A percentile compares a stretch with the other conserved stretches of the same genome.
These are phyloP conservation scores for Notolepis coatsorum DNA, from an alignment of 2,797 vertebrate genomes.

Conservation along the genomic window DNA sequence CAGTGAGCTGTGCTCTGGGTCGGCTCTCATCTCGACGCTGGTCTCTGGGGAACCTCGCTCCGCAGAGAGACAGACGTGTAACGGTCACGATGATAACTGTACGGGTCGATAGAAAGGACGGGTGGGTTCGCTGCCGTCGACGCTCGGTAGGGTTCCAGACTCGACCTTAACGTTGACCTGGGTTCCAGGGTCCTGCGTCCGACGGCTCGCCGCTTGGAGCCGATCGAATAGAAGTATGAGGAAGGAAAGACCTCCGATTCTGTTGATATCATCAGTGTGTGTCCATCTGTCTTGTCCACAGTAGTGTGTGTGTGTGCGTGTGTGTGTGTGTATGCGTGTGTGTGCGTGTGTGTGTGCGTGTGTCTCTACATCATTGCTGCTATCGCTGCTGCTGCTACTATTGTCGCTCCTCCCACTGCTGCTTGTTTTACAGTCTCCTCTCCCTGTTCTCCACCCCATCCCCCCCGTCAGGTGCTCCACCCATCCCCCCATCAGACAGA, in stretches of 20 bases:
- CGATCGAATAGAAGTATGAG: no score
- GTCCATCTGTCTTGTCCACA: conserved; percentile 6
- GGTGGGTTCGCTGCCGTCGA: no score
- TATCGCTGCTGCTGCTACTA: conserved; percentile 74
- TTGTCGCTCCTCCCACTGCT: conserved; percentile 77
- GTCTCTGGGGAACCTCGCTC: no score
- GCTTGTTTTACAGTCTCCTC: conserved; percentile 46
- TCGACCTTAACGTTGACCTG: no score
- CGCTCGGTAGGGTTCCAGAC: no score
- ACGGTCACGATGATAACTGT: no score
- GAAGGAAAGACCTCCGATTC: not conserved
- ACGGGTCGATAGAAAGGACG: no score
- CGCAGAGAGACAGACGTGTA: no score
- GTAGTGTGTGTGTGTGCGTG: conserved; percentile 10
- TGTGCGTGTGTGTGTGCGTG: conserved; percentile 23
- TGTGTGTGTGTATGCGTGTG: conserved; percentile 20
- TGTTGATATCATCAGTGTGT: conserved; percentile 27
- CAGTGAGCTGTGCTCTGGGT: no score
- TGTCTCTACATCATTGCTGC: conserved; percentile 78
- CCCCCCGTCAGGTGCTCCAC: conserved; percentile 30
- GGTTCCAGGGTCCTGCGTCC: no score
- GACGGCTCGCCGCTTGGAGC: no score
- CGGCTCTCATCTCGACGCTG: no score
- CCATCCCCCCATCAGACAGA: conserved; percentile 14
- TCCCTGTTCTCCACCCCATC: conserved; percentile 18